These are phyloP conservation scores for Petrocephalus sullivani DNA, from an alignment of 2,797 vertebrate genomes.

Conservation along the genomic window DNA sequence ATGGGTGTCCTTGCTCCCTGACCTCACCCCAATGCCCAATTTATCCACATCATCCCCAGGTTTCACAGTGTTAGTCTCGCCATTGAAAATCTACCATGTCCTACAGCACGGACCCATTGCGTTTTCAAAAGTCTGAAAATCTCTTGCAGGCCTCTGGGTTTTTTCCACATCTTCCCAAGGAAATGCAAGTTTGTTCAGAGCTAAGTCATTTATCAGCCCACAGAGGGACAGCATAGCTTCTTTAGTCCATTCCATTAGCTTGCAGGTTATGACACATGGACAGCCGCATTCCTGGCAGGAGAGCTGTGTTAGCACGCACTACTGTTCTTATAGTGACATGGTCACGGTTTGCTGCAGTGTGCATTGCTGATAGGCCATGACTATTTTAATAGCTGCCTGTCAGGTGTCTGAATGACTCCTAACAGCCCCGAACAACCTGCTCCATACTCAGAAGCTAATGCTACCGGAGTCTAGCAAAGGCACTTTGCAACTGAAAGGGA, in stretches of 20 bases:
- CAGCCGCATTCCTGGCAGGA: neutral
- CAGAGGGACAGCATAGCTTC: neutral
- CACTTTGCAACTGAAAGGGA: conserved; percentile 26
- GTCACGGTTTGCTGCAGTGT: neutral
- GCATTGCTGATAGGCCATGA: neutral
- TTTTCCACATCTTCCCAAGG: neutral
- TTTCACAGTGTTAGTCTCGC: neutral
- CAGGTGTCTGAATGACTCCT: conserved; percentile 42
- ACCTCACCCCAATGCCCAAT: neutral
- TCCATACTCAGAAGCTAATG: conserved; percentile 34
- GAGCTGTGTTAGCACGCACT: neutral
- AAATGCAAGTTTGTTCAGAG: neutral
- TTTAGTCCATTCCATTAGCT: neutral
- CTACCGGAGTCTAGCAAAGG: conserved; percentile 32
- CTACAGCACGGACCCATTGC: neutral
- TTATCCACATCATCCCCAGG: neutral
- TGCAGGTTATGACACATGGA: neutral
- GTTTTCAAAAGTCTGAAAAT: neutral
- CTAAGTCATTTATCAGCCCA: neutral
- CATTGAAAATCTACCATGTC: neutral
- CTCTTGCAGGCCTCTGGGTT: neutral
- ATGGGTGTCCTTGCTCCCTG: neutral
- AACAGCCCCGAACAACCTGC: conserved; percentile 39
- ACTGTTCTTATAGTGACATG: neutral
- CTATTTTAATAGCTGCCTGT: conserved; percentile 30